Evolutionary conservation across 2,888 invertebrate genomes (phyloP).

Genomic region (Dolichomitus sp.): DNA sequence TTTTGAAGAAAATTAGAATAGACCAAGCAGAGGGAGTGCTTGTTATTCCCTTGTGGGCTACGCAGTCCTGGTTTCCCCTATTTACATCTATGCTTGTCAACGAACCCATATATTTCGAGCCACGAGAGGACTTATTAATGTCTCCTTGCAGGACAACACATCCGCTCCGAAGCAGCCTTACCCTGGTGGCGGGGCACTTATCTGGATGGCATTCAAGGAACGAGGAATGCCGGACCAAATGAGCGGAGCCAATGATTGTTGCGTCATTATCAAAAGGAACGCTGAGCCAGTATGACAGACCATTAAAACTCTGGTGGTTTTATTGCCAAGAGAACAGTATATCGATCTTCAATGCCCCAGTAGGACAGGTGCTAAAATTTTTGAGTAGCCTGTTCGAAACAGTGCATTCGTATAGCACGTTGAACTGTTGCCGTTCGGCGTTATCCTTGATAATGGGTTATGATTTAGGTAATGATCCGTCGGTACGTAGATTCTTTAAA

Average conservation of each 20-base stretch:
- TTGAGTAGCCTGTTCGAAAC: too few relatives aligned
- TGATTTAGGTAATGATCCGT: too few relatives aligned
- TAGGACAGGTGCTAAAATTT: background rate
- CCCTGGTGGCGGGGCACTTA: slow-evolving; percentile 56
- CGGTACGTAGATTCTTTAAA: too few relatives aligned
- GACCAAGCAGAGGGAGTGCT: slow-evolving; percentile 47
- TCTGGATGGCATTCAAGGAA: slow-evolving; percentile 24
- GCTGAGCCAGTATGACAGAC: slow-evolving; percentile 39
- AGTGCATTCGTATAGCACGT: too few relatives aligned
- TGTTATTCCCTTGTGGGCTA: slow-evolving; percentile 47
- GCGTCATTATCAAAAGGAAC: slow-evolving; percentile 43
- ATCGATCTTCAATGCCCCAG: background rate
- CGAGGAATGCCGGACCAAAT: slow-evolving; percentile 5
- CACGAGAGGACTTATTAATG: slow-evolving; percentile 31
- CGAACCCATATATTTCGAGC: slow-evolving; percentile 44
- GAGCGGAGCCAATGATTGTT: slow-evolving; percentile 1
- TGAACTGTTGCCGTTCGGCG: too few relatives aligned
- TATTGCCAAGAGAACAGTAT: slow-evolving; percentile 14
- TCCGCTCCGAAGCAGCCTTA: slow-evolving; percentile 35
- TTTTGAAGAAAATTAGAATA: slow-evolving; percentile 36
- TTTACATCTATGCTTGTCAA: slow-evolving; percentile 37
- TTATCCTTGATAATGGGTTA: too few relatives aligned
- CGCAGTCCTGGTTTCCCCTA: slow-evolving; percentile 59
- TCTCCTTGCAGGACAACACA: slow-evolving; percentile 38
- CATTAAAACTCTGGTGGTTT: slow-evolving; percentile 41